Conservation (phyloP, 2,888 invertebrate genomes). For the Molorchus minor region DNA sequence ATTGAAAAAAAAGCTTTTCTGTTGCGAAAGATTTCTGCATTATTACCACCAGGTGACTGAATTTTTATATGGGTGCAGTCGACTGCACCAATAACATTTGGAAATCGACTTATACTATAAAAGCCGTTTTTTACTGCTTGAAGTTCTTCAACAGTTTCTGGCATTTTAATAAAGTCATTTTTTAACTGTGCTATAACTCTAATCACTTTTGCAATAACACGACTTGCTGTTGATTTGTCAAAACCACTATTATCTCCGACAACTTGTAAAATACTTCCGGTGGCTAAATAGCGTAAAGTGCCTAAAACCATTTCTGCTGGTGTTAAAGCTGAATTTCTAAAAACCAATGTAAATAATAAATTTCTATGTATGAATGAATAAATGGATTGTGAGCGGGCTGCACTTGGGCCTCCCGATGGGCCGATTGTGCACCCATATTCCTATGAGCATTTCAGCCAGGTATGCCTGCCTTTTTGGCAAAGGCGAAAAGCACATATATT, state of each 20-base stretch:
- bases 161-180: conserved; percentile 6
- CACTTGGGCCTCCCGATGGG: no score
- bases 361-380: no score
- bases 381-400: no score
- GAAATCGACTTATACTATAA: conserved; percentile 25
- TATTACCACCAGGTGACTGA: conserved; percentile 42
- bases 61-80: conserved; percentile 49
- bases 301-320: conserved; percentile 1
- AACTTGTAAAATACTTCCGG: background rate
- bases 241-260: background rate
- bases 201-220: background rate
- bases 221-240: background rate
- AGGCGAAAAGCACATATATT: background rate
- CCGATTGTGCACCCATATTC: background rate
- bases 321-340: background rate
- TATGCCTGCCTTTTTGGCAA: background rate
- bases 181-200: background rate
- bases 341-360: background rate
- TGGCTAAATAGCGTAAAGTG: background rate
- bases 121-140: background rate
- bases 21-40: conserved; percentile 45
- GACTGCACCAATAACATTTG: conserved; percentile 37
- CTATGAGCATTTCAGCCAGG: no score
- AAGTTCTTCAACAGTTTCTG: background rate
- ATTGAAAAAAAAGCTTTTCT: conserved; percentile 44